Conservation (phyloP, 2,888 invertebrate genomes). For the Autographa gamma region DNA sequence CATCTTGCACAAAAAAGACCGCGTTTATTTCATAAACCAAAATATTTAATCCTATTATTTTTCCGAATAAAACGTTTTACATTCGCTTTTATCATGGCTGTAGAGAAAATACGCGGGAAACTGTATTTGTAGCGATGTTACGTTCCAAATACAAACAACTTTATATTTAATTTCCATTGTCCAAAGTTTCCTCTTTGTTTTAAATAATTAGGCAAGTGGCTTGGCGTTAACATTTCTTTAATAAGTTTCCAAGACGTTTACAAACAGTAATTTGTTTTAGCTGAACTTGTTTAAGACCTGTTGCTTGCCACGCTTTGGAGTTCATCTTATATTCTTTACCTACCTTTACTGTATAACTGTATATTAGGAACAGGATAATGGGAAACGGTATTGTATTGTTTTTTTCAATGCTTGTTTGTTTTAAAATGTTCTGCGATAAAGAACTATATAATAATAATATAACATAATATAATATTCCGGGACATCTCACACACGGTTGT, state of each 20-base stretch:
- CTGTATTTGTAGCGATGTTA: slow-evolving; percentile 35
- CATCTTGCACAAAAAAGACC: neutral
- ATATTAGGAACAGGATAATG: neutral
- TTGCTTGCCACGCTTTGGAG: slow-evolving; percentile 7
- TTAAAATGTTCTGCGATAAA: too few species aligned
- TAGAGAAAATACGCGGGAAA: slow-evolving; percentile 11
- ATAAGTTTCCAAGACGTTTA: slow-evolving; percentile 27
- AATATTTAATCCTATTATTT: slow-evolving; percentile 17
- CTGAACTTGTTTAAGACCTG: slow-evolving; percentile 18
- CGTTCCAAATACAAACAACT: slow-evolving; percentile 28
- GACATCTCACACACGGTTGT: too few species aligned
- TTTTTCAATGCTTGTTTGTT: neutral
- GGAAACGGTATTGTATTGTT: neutral
- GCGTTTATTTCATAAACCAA: neutral
- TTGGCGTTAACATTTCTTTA: slow-evolving; percentile 35
- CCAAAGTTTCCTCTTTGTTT: slow-evolving; percentile 33
- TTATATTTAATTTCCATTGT: slow-evolving; percentile 53
- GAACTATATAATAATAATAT: too few species aligned
- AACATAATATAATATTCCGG: too few species aligned
- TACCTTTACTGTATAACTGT: neutral
- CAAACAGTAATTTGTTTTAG: slow-evolving; percentile 30
- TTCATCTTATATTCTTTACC: neutral
- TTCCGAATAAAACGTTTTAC: slow-evolving; percentile 19
- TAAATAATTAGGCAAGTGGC: slow-evolving; percentile 34
- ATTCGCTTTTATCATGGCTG: slow-evolving; percentile 26